These are phyloP conservation scores for Stenolophus ochropezus DNA, from an alignment of 2,888 invertebrate genomes.

Conservation along the genomic window DNA sequence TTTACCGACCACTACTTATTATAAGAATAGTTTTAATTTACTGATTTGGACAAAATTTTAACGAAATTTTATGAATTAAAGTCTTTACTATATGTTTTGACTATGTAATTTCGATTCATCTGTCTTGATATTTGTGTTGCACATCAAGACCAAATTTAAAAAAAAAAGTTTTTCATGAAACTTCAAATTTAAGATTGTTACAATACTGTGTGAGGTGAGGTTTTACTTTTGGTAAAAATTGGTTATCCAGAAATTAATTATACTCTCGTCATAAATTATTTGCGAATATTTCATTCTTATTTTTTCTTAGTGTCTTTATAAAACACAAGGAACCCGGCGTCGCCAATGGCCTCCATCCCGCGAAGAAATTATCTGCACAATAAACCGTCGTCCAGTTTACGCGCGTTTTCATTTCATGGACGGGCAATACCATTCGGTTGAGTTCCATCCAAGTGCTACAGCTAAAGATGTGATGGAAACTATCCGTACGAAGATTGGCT, in stretches of 20 bases:
- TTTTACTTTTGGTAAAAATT: not conserved
- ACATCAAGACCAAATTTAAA: too few relatives aligned
- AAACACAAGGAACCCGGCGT: constrained; percentile 84
- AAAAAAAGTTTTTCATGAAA: too few relatives aligned
- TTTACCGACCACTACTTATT: too few relatives aligned
- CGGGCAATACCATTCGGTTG: constrained; percentile 95
- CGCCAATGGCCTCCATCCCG: constrained; percentile 93
- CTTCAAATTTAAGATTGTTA: not conserved
- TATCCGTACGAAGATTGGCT: constrained; percentile 91
- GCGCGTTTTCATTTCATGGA: constrained; percentile 94
- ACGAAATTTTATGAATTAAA: too few relatives aligned
- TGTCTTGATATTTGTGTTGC: too few relatives aligned
- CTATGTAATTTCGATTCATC: too few relatives aligned
- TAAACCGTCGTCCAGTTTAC: constrained; percentile 92
- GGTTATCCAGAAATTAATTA: too few relatives aligned
- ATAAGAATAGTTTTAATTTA: too few relatives aligned
- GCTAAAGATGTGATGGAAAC: constrained; percentile 91
- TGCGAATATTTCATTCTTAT: constrained; percentile 8
- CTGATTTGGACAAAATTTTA: too few relatives aligned
- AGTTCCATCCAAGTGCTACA: constrained; percentile 95
- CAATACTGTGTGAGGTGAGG: not conserved
- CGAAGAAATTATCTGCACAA: constrained; percentile 94
- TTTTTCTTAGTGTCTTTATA: constrained; percentile 78
- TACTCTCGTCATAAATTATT: not conserved
- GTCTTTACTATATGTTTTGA: too few relatives aligned